Evolutionary conservation across 2,888 invertebrate genomes (phyloP).

Genomic region (Eilema caniola): DNA sequence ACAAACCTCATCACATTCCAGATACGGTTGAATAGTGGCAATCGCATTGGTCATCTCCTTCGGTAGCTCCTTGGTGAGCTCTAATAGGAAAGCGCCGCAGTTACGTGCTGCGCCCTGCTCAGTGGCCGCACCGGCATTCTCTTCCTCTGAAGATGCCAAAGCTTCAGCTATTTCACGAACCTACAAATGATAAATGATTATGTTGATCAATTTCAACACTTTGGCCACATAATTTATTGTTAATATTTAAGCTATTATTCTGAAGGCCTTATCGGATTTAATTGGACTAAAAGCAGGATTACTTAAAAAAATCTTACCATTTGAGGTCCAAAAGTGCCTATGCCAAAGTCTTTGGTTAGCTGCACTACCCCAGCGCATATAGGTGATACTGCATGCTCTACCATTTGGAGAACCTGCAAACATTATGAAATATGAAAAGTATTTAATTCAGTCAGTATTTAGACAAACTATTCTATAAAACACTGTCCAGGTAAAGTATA

Average conservation of each 20-base stretch:
- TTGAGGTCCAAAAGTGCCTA: conserved; percentile 90
- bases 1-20: conserved; percentile 87
- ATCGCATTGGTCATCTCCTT: conserved; percentile 87
- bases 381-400: conserved; percentile 90
- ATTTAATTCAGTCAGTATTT: not conserved
- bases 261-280: too few relatives aligned
- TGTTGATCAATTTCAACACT: not conserved
- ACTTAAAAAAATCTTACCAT: conserved; percentile 78
- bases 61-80: conserved; percentile 88
- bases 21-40: conserved; percentile 87
- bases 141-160: conserved; percentile 84
- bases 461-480: not conserved
- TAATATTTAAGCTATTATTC: too few relatives aligned
- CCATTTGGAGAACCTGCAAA: conserved; percentile 90
- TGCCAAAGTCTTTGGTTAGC: conserved; percentile 89
- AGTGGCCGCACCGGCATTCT: conserved; percentile 74
- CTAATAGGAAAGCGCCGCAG: conserved; percentile 88
- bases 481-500: not conserved
- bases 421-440: not conserved
- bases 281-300: not conserved
- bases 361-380: conserved; percentile 91
- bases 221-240: too few relatives aligned
- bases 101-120: conserved; percentile 78
- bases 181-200: conserved; percentile 44
- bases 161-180: conserved; percentile 91